phyloP scores from a whole-genome alignment of 2,113 vertebrate genomes.

The Ophiodon elongatus region DNA sequence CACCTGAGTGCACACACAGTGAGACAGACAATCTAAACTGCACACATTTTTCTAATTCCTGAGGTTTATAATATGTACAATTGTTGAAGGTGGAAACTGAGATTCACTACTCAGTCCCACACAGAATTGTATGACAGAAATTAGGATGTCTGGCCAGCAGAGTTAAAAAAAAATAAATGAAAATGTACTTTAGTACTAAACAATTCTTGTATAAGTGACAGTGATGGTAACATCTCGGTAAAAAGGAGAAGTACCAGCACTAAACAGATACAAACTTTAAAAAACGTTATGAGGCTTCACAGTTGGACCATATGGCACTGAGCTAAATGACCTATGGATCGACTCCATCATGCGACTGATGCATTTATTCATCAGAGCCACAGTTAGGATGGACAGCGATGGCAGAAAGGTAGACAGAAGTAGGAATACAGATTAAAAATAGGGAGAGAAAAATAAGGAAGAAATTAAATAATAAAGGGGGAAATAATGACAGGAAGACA shows the following conservation, averaged over 20 bases:
- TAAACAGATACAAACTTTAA: slow-evolving; percentile 35
- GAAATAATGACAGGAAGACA: slow-evolving; percentile 3
- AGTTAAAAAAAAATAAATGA: no score
- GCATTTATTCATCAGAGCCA: slow-evolving; percentile 74
- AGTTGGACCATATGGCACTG: slow-evolving; percentile 60
- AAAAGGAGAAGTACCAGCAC: background rate
- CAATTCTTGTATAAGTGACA: background rate
- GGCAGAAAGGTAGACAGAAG: slow-evolving; percentile 24
- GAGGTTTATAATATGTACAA: background rate
- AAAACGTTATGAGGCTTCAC: slow-evolving; percentile 54
- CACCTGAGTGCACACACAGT: background rate
- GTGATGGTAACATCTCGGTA: background rate
- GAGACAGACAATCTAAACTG: slow-evolving; percentile 20
- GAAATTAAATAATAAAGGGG: background rate
- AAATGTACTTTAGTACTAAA: slow-evolving; percentile 5
- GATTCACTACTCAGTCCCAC: background rate
- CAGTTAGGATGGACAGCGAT: slow-evolving; percentile 26
- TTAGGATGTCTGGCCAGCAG: background rate
- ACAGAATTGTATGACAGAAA: background rate
- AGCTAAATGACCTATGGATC: slow-evolving; percentile 65
- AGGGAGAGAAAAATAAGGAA: background rate
- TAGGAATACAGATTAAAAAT: slow-evolving; percentile 38
- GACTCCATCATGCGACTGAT: slow-evolving; percentile 60
- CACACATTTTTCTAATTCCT: slow-evolving; percentile 25
- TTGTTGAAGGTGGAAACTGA: background rate